Conservation (phyloP, 1,140 invertebrate species). For the Drepana arcuata region DNA sequence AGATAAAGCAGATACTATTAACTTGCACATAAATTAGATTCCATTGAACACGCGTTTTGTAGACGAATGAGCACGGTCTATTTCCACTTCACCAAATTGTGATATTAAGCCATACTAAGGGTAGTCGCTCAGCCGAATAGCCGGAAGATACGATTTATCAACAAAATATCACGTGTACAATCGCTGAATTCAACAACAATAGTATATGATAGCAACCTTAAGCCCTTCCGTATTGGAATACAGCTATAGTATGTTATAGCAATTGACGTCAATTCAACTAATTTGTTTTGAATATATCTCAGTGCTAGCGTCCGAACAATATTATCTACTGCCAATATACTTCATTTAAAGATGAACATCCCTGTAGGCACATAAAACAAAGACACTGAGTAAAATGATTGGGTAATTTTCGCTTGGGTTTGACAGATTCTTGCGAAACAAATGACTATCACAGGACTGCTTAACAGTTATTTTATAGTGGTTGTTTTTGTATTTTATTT, state of each 20-base stretch:
- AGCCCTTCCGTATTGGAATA: not conserved
- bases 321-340: not conserved
- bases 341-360: not conserved
- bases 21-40: conserved; percentile 5
- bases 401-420: too few species aligned
- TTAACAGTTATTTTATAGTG: not conserved
- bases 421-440: too few species aligned
- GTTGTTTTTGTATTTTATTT: not conserved
- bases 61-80: conserved; percentile 34
- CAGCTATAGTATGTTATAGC: not conserved
- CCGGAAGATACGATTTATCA: conserved; percentile 45
- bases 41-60: conserved; percentile 42
- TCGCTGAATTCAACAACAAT: conserved; percentile 21
- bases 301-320: too few species aligned
- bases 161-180: conserved; percentile 18
- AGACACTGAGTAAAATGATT: too few species aligned
- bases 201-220: conserved; percentile 21
- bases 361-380: too few species aligned
- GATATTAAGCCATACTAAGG: conserved; percentile 24
- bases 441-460: too few species aligned
- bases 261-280: not conserved
- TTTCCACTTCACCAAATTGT: conserved; percentile 42
- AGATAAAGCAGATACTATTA: too few species aligned
- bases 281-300: too few species aligned
- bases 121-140: conserved; percentile 41